Percentiles rank a stretch among this genome's conserved stretches.
Conservation (phyloP, 1,140 invertebrate genomes). For the Gyrodactylus salaris region DNA sequence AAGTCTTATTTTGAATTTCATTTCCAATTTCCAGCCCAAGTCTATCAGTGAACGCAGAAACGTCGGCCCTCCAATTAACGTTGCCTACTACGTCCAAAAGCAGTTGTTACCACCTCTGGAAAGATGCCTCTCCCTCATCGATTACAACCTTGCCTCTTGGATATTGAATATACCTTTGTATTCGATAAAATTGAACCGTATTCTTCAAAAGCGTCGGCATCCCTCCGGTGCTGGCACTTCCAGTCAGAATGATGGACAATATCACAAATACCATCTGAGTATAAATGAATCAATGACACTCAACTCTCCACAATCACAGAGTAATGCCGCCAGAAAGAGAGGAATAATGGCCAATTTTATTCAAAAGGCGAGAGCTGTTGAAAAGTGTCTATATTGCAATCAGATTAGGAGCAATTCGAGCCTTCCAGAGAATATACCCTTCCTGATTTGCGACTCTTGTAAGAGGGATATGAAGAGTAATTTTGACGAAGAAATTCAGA, state of each 20-base stretch:
- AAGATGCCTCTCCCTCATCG: not conserved
- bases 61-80: not conserved
- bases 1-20: too few relatives aligned
- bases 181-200: not conserved
- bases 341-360: not conserved
- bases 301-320: not conserved
- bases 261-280: not conserved
- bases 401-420: not conserved
- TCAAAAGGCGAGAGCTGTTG: not conserved
- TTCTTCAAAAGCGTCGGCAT: not conserved
- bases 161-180: not conserved
- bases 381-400: not conserved
- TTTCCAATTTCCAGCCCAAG: not conserved
- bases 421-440: not conserved
- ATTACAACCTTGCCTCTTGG: not conserved
- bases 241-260: not conserved
- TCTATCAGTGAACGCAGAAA: not conserved
- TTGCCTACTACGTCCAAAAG: not conserved
- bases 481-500: not conserved
- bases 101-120: not conserved
- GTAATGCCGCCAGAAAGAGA: not conserved
- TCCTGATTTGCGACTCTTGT: not conserved
- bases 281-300: not conserved
- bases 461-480: not conserved
- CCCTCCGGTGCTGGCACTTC: not conserved